Evolutionary conservation across 2,113 vertebrate species (phyloP), one percentile per base, ranked within the genome.

Genomic region (Trachemys scripta): DNA sequence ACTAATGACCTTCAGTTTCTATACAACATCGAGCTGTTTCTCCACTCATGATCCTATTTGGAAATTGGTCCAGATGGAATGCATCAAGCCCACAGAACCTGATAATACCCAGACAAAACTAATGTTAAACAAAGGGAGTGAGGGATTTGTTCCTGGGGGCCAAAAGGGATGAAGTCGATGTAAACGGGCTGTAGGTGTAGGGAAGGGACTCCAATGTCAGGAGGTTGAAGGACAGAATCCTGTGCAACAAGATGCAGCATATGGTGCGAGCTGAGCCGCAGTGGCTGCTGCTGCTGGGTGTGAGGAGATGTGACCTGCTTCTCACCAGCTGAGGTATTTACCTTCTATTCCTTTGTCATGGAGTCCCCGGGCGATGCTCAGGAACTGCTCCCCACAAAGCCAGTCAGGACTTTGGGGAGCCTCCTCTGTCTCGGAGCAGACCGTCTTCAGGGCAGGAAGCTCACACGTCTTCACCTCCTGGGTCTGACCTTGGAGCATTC

Each of bases 41-140:
- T n/a, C 6, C 8, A 16, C 24, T 90, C 65, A 90, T 83, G 5
- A 19, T 65, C 35, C 84, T 72, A 90, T 12, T 20, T 35, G n/a
- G 88, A 80, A 69, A 59, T 25, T 92, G 94, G 83, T 85, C 96
- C 93, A 95, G 93, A 95, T 95, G 90, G 93, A 96, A 96, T 59
- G 84, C 96, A 95, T 93, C 96, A 96, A 92, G 90, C 72, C 38
- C 95, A 95, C 82, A 87, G 96, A 93, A 96, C 92, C 90, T 93
- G 91, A 95, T 83, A 92, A 86, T 91, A 88, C 53, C 93, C 1
- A 0, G 72, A 78, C 87, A 94, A 95, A 97, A 96, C 45, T 81
- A 95, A 85, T 88, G 57, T 42, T 92, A 47, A 85, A 80, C 81
- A 86, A 69, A 69, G 5, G 20, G 72, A 86, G 24, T 78, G 42